phyloP scores from a whole-genome alignment of 2,888 invertebrate genomes.

The Sarcophaga carnaria region DNA sequence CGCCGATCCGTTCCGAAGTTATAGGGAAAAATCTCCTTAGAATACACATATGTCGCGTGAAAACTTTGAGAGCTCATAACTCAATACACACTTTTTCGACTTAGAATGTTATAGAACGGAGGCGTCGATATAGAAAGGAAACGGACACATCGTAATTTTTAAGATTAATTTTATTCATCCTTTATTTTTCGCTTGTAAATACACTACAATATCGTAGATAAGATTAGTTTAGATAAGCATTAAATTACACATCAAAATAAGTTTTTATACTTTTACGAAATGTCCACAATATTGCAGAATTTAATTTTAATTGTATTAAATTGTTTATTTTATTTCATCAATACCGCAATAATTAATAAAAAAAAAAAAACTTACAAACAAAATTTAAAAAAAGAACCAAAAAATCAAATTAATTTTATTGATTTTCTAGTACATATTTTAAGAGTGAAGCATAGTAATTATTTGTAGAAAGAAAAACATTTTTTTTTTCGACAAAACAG shows the following conservation, averaged over 20 bases:
- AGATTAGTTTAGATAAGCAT: background rate
- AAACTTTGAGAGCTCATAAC: no score
- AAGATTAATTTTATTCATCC: background rate
- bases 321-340: constrained; percentile 23
- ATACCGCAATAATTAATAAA: constrained; percentile 49
- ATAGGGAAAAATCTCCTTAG: no score
- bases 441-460: constrained; percentile 30
- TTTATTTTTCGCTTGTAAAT: constrained; percentile 53
- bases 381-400: constrained; percentile 34
- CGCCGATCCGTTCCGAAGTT: no score
- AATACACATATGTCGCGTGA: no score
- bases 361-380: constrained; percentile 10
- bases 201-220: constrained; percentile 49
- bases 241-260: background rate
- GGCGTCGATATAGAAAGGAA: no score
- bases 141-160: background rate
- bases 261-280: background rate
- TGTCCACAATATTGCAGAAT: constrained; percentile 40
- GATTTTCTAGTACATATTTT: constrained; percentile 30
- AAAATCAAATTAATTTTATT: constrained; percentile 48
- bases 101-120: no score
- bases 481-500: no score
- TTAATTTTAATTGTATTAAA: constrained; percentile 26
- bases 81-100: no score
- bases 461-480: background rate